Conservation (phyloP, 2,113 vertebrate genomes). For the Nansenia antarctica region DNA sequence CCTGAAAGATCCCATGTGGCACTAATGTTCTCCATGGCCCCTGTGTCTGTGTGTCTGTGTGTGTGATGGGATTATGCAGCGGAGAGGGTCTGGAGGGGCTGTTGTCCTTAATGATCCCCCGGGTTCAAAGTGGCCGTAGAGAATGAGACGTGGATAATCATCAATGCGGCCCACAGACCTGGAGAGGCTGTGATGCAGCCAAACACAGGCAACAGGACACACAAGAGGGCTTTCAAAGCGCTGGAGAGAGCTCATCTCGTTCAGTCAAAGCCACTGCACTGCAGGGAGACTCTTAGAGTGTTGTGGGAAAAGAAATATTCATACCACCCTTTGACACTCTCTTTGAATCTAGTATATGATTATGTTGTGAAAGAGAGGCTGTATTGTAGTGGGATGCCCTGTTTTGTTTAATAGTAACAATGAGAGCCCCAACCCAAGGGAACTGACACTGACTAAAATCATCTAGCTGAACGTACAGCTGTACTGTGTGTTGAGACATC, state of each 20-base stretch:
- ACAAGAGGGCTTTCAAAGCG: slow-evolving; percentile 10
- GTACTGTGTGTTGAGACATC: no score
- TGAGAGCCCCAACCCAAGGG: no score
- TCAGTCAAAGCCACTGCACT: no score
- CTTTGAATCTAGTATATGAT: no score
- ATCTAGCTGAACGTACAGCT: no score
- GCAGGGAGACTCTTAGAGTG: no score
- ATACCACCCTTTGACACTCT: no score
- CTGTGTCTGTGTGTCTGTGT: slow-evolving; percentile 45
- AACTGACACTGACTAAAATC: no score
- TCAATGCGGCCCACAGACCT: background rate
- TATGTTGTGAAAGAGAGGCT: no score
- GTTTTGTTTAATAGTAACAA: no score
- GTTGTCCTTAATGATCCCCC: slow-evolving; percentile 51
- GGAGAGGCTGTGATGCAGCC: slow-evolving; percentile 30
- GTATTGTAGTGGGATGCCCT: no score
- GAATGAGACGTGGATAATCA: slow-evolving; percentile 38
- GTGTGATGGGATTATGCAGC: slow-evolving; percentile 63
- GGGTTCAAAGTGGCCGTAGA: slow-evolving; percentile 54
- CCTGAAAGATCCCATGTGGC: slow-evolving; percentile 30
- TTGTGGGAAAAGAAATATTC: no score
- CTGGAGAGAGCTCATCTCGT: background rate
- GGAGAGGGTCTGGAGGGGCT: slow-evolving; percentile 57
- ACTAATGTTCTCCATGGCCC: slow-evolving; percentile 40
- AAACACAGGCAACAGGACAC: slow-evolving; percentile 13